phyloP scores from a whole-genome alignment of 2,797 vertebrate genomes.

The Schizopygopsis pylzovi region DNA sequence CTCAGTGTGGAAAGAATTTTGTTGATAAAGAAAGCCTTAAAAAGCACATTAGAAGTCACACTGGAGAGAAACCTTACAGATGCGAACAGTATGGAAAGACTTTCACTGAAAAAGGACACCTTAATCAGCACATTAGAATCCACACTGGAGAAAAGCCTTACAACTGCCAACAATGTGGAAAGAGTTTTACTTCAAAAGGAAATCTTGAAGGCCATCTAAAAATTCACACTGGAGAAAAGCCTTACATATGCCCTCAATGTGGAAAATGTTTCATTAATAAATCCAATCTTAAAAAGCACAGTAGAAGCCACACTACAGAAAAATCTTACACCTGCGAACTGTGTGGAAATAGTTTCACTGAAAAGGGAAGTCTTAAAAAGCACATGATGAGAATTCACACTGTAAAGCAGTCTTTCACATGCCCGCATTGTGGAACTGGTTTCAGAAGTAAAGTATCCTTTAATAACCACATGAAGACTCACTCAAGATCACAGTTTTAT shows the following conservation, averaged over 20 bases:
- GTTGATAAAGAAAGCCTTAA: too few relatives aligned
- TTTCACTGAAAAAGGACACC: background rate
- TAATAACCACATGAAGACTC: too few relatives aligned
- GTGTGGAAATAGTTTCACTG: background rate
- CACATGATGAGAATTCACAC: background rate
- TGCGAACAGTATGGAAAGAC: background rate
- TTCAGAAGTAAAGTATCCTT: too few relatives aligned
- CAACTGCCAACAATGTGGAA: background rate
- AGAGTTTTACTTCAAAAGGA: background rate
- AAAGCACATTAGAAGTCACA: background rate
- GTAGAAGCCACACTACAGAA: background rate
- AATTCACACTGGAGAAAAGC: conserved; percentile 8
- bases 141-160: background rate
- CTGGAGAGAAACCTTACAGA: background rate
- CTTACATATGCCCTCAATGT: background rate
- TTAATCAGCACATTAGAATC: background rate
- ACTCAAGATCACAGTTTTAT: too few relatives aligned
- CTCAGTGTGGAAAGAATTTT: background rate
- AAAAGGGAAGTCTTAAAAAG: background rate
- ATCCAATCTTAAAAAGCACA: background rate
- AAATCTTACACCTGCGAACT: background rate
- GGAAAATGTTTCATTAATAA: background rate
- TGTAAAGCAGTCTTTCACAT: background rate
- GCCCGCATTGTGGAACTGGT: background rate
- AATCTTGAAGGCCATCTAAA: background rate